These are phyloP conservation scores for Trypoxylon attenuatum DNA, from an alignment of 2,888 invertebrate genomes.

Conservation along the genomic window DNA sequence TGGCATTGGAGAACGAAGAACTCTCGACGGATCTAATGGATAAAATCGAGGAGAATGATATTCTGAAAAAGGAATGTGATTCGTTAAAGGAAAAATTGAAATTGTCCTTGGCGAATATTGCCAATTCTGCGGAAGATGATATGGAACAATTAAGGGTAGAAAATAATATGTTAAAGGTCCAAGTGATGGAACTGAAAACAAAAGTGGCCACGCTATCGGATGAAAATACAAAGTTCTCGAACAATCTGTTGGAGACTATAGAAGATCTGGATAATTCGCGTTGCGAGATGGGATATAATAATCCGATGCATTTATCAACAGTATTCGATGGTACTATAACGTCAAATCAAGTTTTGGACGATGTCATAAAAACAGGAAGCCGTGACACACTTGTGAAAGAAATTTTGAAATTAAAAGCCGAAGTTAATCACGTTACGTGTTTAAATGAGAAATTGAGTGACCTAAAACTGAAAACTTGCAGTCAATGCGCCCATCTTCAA, in stretches of 20 bases:
- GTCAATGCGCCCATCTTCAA: constrained; percentile 57
- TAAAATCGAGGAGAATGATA: constrained; percentile 63
- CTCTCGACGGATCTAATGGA: constrained; percentile 62
- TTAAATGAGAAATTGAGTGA: constrained; percentile 62
- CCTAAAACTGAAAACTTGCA: constrained; percentile 59
- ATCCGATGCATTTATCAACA: constrained; percentile 21
- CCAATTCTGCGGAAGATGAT: neutral
- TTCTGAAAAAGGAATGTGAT: constrained; percentile 49
- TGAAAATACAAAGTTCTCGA: constrained; percentile 53
- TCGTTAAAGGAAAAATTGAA: constrained; percentile 48
- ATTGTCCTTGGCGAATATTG: constrained; percentile 10
- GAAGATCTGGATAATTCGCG: constrained; percentile 25
- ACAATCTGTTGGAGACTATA: constrained; percentile 36
- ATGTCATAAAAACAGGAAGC: constrained; percentile 12
- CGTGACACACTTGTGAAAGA: constrained; percentile 27
- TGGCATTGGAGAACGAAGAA: constrained; percentile 58
- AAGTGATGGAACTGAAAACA: constrained; percentile 48
- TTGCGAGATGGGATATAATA: constrained; percentile 9
- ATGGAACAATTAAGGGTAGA: constrained; percentile 30
- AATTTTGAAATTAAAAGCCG: constrained; percentile 45
- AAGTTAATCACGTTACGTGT: constrained; percentile 48
- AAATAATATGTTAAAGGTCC: constrained; percentile 46
- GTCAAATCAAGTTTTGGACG: constrained; percentile 6
- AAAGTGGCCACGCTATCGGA: constrained; percentile 41
- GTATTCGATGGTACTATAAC: constrained; percentile 11